Conservation (phyloP, 1,140 invertebrate species). For the Cotesia chilonis region DNA sequence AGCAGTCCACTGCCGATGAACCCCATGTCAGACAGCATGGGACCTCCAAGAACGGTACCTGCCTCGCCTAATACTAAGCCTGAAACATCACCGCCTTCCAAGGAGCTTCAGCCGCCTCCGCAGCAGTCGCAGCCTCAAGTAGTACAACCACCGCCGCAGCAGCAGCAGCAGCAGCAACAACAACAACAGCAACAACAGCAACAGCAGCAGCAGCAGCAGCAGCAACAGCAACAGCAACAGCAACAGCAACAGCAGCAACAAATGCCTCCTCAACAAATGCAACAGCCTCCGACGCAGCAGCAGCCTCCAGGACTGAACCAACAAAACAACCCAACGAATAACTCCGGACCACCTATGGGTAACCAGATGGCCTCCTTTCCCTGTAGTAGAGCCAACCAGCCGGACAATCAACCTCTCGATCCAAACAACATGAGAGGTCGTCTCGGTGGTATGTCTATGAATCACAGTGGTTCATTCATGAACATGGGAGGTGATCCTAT, state of each 20-base stretch:
- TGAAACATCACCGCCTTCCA: conserved; percentile 58
- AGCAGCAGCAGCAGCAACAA: conserved; percentile 28
- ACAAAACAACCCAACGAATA: conserved; percentile 46
- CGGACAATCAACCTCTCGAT: conserved; percentile 85
- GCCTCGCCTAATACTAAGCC: conserved; percentile 62
- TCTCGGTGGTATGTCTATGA: conserved; percentile 64
- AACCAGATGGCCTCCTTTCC: conserved; percentile 51
- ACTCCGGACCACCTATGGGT: conserved; percentile 47
- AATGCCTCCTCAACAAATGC: conserved; percentile 34
- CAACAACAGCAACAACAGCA: conserved; percentile 41
- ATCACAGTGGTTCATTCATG: conserved; percentile 71
- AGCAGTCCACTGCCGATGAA: conserved; percentile 62
- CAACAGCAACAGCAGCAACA: conserved; percentile 30
- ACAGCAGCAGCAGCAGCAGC: conserved; percentile 43
- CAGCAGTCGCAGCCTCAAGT: conserved; percentile 48
- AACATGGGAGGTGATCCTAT: conserved; percentile 76
- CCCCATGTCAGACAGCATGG: conserved; percentile 59
- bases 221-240: conserved; percentile 29
- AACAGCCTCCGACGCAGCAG: conserved; percentile 41
- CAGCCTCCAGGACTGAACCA: conserved; percentile 44
- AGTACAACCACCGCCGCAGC: conserved; percentile 50
- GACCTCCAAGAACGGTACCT: conserved; percentile 60
- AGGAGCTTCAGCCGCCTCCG: conserved; percentile 55
- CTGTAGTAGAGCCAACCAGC: conserved; percentile 61
- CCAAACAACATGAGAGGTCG: conserved; percentile 76